Base-by-base conservation (phyloP, 2,113 vertebrate genomes). In the Sakesphorus luctuosus region DNA sequence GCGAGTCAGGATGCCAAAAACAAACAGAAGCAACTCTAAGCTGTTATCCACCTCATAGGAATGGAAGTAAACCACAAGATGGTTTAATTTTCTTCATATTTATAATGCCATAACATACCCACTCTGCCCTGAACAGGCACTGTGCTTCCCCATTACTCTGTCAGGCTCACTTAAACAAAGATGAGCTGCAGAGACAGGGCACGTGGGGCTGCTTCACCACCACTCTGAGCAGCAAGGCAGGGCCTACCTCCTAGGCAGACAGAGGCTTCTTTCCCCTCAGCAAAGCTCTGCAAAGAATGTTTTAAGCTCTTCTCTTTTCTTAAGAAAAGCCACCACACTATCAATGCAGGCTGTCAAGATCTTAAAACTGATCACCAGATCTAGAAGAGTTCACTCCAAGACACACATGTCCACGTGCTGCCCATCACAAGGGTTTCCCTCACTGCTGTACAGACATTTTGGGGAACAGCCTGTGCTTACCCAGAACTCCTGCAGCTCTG, bases 401-500 rank as follows among this genome's bases (percentile, higher is more conserved):
- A 73, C 35, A 50, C 2, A 10, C 7, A 20, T 0, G 8, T 16
- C 23, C 31, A 20, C 5, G 2, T 29, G 28, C 65, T 79, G 56
- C 67, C 53, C 43, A 6, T 7, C 36, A 53, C 38, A 76, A 63
- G 68, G 33, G 44, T 6, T 81, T 44, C 38, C 28, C 58, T 49
- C 36, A 21, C 61, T 3, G 2, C 2, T 5, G 35, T 1, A n/a
- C 55, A 59, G 26, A 38, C 3, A 13, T 29, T 24, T 33, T 24
- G 13, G 52, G 43, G 25, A 87, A 13, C 29, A 31, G 29, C 21
- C 38, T 24, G 40, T 5, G 59, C 98, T 98, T 97, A 99, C 99
- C 99, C 99, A 99, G 94, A 99, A 99, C 80, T 99, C 99, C 97
- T 99, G 99, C 91, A 99, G 98, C n/a, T 99, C 99, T 91, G 98